A percentile compares a stretch with the other conserved stretches of the same genome.
Conservation (phyloP, 2,113 vertebrate genomes). For the Megaceryle maxima region DNA sequence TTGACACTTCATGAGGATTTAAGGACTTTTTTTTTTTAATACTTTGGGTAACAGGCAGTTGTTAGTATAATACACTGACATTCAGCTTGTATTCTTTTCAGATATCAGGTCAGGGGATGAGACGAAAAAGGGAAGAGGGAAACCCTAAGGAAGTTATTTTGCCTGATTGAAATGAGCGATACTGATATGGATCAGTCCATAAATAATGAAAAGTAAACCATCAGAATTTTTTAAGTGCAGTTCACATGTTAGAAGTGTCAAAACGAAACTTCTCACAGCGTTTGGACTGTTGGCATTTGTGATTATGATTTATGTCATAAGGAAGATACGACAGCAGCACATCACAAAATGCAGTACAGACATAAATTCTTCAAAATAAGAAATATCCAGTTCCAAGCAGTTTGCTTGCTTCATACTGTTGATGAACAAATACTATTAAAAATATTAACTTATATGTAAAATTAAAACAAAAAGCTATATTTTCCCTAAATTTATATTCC, state of each 20-base stretch:
- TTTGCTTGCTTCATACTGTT: neutral
- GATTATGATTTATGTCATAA: neutral
- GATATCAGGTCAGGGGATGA: neutral
- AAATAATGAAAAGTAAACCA: neutral
- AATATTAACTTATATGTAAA: neutral
- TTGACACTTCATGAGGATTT: neutral
- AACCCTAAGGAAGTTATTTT: neutral
- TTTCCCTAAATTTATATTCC: neutral
- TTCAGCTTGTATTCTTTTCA: neutral
- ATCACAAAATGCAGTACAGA: neutral
- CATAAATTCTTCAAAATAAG: neutral
- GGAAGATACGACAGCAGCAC: neutral
- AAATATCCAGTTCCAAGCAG: neutral
- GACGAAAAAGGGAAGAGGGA: neutral
- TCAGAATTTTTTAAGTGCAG: neutral
- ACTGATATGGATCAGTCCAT: neutral
- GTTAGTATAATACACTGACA: neutral
- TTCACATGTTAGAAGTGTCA: neutral
- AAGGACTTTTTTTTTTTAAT: neutral
- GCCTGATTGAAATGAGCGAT: neutral
- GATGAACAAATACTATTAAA: neutral
- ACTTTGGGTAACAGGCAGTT: neutral
- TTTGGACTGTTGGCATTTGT: neutral
- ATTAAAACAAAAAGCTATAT: neutral
- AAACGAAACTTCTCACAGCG: neutral